phyloP scores from a whole-genome alignment of 2,888 invertebrate species.

The Timandra comae region DNA sequence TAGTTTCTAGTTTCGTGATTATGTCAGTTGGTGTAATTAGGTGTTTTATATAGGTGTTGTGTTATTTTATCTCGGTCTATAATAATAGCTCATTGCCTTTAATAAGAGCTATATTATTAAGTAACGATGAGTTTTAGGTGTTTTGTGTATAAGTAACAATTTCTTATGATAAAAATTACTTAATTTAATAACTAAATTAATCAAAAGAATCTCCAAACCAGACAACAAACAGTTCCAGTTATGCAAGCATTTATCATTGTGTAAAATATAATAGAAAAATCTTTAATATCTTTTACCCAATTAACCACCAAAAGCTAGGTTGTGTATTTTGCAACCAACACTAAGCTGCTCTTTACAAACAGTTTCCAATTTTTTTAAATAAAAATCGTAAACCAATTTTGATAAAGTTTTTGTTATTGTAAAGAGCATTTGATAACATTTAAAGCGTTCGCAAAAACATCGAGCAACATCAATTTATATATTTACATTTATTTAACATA shows the following conservation, averaged over 20 bases:
- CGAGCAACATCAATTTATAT: conserved; percentile 54
- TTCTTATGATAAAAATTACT: too few species aligned
- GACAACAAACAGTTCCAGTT: conserved; percentile 44
- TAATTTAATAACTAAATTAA: too few species aligned
- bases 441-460: conserved; percentile 67
- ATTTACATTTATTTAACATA: conserved; percentile 13
- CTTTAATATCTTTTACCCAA: conserved; percentile 36
- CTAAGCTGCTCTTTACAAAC: conserved; percentile 30
- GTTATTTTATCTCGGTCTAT: too few species aligned
- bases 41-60: too few species aligned
- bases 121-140: too few species aligned
- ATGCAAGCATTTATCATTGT: conserved; percentile 56
- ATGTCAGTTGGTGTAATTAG: too few species aligned
- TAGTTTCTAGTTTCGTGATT: too few species aligned
- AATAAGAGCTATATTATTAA: too few species aligned
- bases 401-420: conserved; percentile 22
- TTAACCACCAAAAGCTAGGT: conserved; percentile 54
- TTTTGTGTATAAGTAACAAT: too few species aligned
- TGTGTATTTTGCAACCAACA: conserved; percentile 49
- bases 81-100: too few species aligned
- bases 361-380: too few species aligned
- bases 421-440: conserved; percentile 59
- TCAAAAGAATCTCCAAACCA: conserved; percentile 41
- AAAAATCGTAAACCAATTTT: neutral
- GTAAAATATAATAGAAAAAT: conserved; percentile 43